Evolutionary conservation across 64 coral and sea anemone species (phyloP), one percentile per base, ranked within the genome.

Genomic region (Astreopora myriophthalma): DNA sequence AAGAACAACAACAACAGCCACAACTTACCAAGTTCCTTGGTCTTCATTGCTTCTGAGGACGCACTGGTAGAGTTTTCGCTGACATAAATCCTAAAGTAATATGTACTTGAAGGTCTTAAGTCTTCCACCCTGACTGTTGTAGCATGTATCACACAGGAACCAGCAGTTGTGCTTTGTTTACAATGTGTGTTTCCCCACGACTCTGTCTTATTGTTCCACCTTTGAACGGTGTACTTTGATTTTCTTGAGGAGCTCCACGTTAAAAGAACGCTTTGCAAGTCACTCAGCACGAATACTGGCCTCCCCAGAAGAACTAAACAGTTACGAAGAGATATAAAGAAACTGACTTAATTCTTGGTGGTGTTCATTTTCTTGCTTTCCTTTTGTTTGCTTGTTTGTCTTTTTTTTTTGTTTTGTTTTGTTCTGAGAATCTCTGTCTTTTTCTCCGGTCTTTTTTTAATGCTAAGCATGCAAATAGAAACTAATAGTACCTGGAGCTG

Each of bases 71-170:
- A 22, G 36, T 44, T 1, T 22, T 44, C 46, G 6, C 37, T 44
- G 22, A 75, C 73, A 19, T 24, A 44, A 44, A 75, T 75, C 38
- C 73, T 75, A 44, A 75, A 75, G 73, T 27, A 75, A 33, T 75
- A 75, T 26, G 36, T 46, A 44, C 20, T 46, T 37, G 73, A 75
- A 44, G 73, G 37, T 24, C 11, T 75, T 12, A 75, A 75, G 20
- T 44, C n/a, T 12, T 38, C 73, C 35, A 75, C 37, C 8, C 22
- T 44, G 36, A 33, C 73, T 46, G 1, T 46, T 8, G 22, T 33
- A n/a, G 2, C 38, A 2, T 23, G 0, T 10, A n/a, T 26, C n/a
- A 75, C 37, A 12, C 73, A 75, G 19, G 36, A 46, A 75, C 22
- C 73, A 75, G 6, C 20, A 17, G 1, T 26, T 44, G 6, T 44